phyloP scores from a whole-genome alignment of 2,888 invertebrate genomes.

The Pherbina coryleti region DNA sequence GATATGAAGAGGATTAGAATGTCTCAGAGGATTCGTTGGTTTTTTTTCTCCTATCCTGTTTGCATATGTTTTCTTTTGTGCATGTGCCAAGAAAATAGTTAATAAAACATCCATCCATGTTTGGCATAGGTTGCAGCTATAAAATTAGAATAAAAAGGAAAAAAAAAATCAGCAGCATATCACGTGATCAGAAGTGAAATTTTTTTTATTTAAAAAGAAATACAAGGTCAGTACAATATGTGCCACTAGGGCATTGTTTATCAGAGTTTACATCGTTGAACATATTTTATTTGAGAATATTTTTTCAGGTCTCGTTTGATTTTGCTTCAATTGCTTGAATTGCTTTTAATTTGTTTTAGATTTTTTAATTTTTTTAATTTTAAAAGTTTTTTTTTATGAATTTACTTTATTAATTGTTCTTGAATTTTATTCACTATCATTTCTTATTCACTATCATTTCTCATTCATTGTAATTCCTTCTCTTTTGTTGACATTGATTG shows the following conservation, averaged over 20 bases:
- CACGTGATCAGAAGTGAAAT: too few relatives aligned
- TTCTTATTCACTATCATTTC: background rate
- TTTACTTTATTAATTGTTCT: background rate
- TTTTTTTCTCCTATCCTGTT: background rate
- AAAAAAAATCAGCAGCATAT: too few relatives aligned
- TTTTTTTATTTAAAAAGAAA: too few relatives aligned
- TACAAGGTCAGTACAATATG: too few relatives aligned
- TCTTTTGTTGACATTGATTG: background rate
- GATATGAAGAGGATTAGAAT: slow-evolving; percentile 23
- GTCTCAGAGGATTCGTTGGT: background rate
- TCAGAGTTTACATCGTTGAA: too few relatives aligned
- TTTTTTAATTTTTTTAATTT: background rate
- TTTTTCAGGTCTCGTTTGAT: background rate
- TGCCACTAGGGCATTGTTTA: too few relatives aligned
- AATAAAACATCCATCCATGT: slow-evolving; percentile 9
- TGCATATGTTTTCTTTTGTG: background rate
- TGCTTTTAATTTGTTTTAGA: background rate
- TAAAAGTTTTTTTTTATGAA: background rate
- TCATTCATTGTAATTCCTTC: background rate
- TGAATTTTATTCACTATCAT: background rate
- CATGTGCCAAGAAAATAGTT: background rate
- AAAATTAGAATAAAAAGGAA: too few relatives aligned
- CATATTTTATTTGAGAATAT: background rate
- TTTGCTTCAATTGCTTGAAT: background rate
- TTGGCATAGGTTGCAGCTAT: too few relatives aligned